Evolutionary conservation across 2,888 invertebrate genomes (phyloP), one percentile per base, ranked within the genome.

Genomic region (Polia nebulosa): DNA sequence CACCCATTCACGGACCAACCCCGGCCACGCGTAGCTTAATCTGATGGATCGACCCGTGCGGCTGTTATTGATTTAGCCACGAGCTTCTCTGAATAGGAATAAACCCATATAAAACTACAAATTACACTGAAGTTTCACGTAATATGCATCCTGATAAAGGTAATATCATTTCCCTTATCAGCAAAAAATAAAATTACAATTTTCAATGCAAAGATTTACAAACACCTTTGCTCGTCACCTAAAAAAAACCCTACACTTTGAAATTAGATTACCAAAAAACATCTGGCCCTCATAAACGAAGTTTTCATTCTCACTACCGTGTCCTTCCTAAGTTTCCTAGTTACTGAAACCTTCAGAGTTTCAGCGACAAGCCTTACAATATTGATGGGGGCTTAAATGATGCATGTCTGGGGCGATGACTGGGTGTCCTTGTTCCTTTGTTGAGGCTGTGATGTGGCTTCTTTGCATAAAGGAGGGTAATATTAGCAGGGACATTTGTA

Each of bases 301-400:
- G 25, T 45, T 60, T 45, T 13, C 5, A 29, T 51, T 25, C 11
- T 3, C 56, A 22, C 29, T 32, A 27, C 11, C 27, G 32, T 29
- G 56, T 58, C 49, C 47, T 64, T 41, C 47, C 15, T 11, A 76
- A 78, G 57, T 76, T 76, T 36, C 7, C 73, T 55, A 51, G 58
- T 55, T 52, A 61, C 41, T 25, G 2, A 47, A 73, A 52, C 75
- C 62, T 66, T 63, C 59, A 59, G 34, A 74, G 52, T 74, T 78
- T 66, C 27, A 25, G 13, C 61, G 66, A 51, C 53, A 60, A n/a
- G 22, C 34, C 22, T 11, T 73, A 53, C 41, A 73, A 73, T 79
- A 67, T 75, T 32, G 41, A 75, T 52, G 58, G 41, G 13, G 13
- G 2, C 39, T 45, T 79, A 45, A 79, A 76, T 74, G 62, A 74